Base-by-base conservation (phyloP, 1,140 invertebrate species). In the Chrysomallon squamiferum region DNA sequence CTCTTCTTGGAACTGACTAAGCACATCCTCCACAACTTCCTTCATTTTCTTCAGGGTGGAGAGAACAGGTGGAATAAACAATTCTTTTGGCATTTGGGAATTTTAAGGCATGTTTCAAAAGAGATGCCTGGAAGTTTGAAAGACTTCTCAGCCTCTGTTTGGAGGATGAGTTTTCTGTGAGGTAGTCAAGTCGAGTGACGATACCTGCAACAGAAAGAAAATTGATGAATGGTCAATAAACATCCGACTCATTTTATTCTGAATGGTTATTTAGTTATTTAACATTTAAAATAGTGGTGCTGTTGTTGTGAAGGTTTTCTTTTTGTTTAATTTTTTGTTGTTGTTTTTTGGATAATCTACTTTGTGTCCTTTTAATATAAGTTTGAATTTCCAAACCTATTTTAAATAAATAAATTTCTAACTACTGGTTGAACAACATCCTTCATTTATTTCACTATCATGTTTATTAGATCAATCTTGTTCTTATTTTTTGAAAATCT, bases 1-100 rank as follows among this genome's bases (percentile, higher is more conserved):
- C 22, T 65, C 60, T 9, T 74, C 65, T 27, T 56, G 29, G 22
- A 83, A 77, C 20, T 76, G 57, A 4, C 76, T 54, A 18, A 89
- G 73, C 4, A 87, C 87, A 68, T 91, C 88, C 27, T 84, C 73
- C 5, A 97, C 87, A 0, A 97, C 95, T 72, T n/a, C 90, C 85
- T 87, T 99, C 97, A 82, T 99, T 98, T 87, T 99, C 97, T 87
- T 95, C 90, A 6, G 90, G 87, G 83, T 92, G 89, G 29, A 96
- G 79, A 0, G 96, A 99, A 82, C 96, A 99, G 0, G 96, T 98
- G 20, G 95, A 98, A 82, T 99, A 99, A 6, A 97, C 91, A 50
- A 98, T 90, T 66, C 90, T 87, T 80, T 95, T 92, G 0, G 91
- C 93, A 63, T 90, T 90, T 2, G 94, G 93, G 84, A 97, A 97